Evolutionary conservation across 2,113 vertebrate genomes (phyloP).

Genomic region (Phasianus colchicus): DNA sequence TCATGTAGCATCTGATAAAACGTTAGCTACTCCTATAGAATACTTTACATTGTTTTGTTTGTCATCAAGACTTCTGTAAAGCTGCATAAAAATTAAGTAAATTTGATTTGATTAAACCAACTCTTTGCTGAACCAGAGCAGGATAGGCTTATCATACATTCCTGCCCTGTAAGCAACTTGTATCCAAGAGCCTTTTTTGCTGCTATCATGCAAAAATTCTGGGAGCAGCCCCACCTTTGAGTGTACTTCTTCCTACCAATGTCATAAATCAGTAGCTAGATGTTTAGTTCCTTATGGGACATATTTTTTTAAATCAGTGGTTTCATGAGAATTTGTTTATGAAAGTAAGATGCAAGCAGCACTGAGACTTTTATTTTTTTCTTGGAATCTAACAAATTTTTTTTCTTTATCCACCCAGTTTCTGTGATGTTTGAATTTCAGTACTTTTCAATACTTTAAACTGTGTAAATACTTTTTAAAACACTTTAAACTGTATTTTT

Average conservation of each 20-base stretch:
- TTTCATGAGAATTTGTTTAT: not conserved
- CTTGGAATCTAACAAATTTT: not conserved
- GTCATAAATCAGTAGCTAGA: conserved; percentile 37
- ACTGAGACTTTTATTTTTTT: not conserved
- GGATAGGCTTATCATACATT: not conserved
- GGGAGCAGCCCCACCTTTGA: conserved; percentile 26
- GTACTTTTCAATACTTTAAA: not conserved
- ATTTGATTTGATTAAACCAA: not conserved
- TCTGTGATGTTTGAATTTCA: not conserved
- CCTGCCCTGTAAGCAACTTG: not conserved
- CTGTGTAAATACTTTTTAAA: not conserved
- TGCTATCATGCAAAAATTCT: conserved; percentile 47
- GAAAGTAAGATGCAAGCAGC: not conserved
- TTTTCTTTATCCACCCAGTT: not conserved
- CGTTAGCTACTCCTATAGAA: not conserved
- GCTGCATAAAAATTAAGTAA: not conserved
- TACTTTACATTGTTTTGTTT: not conserved
- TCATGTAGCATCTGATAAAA: not conserved
- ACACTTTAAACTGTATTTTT: not conserved
- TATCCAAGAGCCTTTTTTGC: not conserved
- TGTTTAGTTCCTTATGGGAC: conserved; percentile 29
- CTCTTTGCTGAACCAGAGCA: not conserved
- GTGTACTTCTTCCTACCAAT: conserved; percentile 43
- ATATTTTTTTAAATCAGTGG: not conserved
- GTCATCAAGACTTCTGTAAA: not conserved